phyloP scores from a whole-genome alignment of 2,113 vertebrate genomes.

The Gadus chalcogrammus region DNA sequence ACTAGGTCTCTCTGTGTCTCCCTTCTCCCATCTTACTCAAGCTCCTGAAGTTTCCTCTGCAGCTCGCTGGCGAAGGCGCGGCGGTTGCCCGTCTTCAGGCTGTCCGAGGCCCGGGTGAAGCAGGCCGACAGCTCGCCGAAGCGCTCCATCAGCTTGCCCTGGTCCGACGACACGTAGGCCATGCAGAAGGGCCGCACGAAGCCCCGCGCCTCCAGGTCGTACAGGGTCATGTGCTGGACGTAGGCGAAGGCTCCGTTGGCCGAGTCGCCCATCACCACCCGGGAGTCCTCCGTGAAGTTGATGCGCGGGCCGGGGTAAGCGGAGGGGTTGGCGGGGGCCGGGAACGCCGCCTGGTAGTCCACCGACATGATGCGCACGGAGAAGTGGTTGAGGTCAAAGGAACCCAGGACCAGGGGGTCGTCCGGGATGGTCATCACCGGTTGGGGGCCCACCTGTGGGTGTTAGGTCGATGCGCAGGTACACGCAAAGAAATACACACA shows the following conservation, averaged over 20 bases:
- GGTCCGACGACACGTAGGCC: constrained; percentile 90
- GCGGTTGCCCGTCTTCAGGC: constrained; percentile 91
- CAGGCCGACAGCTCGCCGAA: constrained; percentile 81
- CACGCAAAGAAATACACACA: too few species aligned
- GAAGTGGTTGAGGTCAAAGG: constrained; percentile 95
- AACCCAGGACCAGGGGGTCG: constrained; percentile 77
- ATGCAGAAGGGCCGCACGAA: constrained; percentile 95
- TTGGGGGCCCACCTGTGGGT: constrained; percentile 84
- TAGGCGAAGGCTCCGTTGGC: constrained; percentile 89
- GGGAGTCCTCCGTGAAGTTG: constrained; percentile 93
- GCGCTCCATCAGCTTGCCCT: constrained; percentile 90
- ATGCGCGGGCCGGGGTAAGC: constrained; percentile 77
- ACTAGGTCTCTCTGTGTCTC: too few species aligned
- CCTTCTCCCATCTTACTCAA: constrained; percentile 78
- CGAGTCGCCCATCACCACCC: constrained; percentile 90
- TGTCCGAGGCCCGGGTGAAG: constrained; percentile 89
- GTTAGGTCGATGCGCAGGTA: not conserved
- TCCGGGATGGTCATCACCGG: constrained; percentile 90
- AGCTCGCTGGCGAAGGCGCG: constrained; percentile 91
- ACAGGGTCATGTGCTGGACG: constrained; percentile 91
- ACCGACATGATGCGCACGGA: constrained; percentile 96
- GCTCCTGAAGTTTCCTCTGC: constrained; percentile 86
- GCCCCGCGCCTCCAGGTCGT: constrained; percentile 90
- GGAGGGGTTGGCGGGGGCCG: constrained; percentile 67
- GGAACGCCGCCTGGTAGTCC: constrained; percentile 93